These are phyloP conservation scores for Phenganax marumi DNA, from an alignment of 92 coral and sea anemone species.

Conservation along the genomic window DNA sequence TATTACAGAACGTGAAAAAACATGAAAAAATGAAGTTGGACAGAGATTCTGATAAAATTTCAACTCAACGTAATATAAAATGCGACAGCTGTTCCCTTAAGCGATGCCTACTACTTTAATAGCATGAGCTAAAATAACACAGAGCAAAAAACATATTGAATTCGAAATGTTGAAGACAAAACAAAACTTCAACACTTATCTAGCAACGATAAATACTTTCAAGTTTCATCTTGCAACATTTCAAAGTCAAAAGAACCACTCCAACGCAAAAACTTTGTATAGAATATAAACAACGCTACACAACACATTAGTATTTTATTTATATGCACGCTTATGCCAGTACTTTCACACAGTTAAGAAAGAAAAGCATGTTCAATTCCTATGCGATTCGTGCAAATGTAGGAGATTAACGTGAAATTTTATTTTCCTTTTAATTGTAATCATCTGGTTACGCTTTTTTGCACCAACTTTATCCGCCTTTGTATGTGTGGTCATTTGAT, in stretches of 20 bases:
- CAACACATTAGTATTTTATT: not conserved
- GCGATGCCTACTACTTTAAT: not conserved
- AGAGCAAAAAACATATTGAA: slow-evolving; percentile 6
- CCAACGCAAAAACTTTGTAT: not conserved
- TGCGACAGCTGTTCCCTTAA: not conserved
- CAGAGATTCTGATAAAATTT: too few species aligned
- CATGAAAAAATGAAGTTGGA: not conserved
- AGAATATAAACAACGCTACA: not conserved
- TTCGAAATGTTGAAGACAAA: slow-evolving; percentile 11
- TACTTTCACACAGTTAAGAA: not conserved
- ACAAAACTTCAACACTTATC: not conserved
- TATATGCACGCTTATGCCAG: not conserved
- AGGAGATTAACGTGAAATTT: too few species aligned
- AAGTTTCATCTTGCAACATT: not conserved
- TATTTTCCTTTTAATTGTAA: too few species aligned
- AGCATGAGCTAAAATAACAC: slow-evolving; percentile 18
- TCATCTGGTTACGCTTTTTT: too few species aligned
- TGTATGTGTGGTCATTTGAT: too few species aligned
- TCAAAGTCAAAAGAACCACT: not conserved
- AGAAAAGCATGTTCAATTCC: too few species aligned
- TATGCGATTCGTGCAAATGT: too few species aligned
- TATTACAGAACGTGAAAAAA: not conserved
- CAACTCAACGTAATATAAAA: not conserved
- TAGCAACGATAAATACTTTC: not conserved
- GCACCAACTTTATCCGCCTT: too few species aligned